These are phyloP conservation scores for Rhagoletis pomonella DNA, from an alignment of 1,140 invertebrate species.

Conservation along the genomic window DNA sequence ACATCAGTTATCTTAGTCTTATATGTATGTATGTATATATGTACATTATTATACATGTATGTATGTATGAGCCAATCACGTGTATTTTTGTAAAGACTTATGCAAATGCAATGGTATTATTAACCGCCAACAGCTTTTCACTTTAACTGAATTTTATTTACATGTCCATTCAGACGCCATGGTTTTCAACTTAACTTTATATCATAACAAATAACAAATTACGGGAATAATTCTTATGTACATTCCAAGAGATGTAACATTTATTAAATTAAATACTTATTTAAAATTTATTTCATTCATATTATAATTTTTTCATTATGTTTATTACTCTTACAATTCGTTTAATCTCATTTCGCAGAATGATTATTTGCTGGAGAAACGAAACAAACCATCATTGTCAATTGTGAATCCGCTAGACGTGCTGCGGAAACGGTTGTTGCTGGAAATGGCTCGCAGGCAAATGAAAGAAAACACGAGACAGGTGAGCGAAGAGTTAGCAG, in stretches of 20 bases:
- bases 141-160: too few relatives aligned
- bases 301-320: too few relatives aligned
- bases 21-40: background rate
- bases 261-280: too few relatives aligned
- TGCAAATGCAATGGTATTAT: background rate
- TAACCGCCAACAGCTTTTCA: too few relatives aligned
- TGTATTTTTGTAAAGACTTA: background rate
- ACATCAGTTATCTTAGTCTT: background rate
- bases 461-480: slow-evolving; percentile 81
- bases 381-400: slow-evolving; percentile 82
- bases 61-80: background rate
- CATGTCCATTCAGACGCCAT: too few relatives aligned
- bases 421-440: slow-evolving; percentile 81
- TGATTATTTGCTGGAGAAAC: slow-evolving; percentile 72
- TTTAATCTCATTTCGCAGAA: slow-evolving; percentile 60
- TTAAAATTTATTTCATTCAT: too few relatives aligned
- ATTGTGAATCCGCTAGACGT: slow-evolving; percentile 87
- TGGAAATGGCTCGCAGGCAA: slow-evolving; percentile 84
- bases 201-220: too few relatives aligned
- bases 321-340: background rate
- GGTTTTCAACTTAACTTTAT: too few relatives aligned
- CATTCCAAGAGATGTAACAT: too few relatives aligned
- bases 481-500: slow-evolving; percentile 61
- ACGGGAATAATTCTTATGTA: too few relatives aligned
- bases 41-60: background rate